Conservation (phyloP, 2,888 invertebrate genomes). For the Dryobotodes eremita region DNA sequence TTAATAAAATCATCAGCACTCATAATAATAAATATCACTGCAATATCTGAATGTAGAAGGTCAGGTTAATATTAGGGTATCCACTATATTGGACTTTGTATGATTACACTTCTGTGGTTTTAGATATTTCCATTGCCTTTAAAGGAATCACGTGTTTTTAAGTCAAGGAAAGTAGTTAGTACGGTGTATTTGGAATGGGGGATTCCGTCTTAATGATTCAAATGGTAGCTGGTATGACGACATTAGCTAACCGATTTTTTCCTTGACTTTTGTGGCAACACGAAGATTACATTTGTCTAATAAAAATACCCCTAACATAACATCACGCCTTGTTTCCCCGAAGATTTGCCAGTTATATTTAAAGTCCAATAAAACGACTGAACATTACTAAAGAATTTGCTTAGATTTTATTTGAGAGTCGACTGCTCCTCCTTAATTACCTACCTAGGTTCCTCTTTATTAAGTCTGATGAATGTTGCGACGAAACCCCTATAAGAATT, state of each 20-base stretch:
- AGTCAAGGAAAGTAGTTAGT: background rate
- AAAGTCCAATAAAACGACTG: background rate
- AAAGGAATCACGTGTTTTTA: conserved; percentile 3
- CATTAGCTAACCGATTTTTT: background rate
- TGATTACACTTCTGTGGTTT: background rate
- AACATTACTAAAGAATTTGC: background rate
- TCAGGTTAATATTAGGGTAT: background rate
- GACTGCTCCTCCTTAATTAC: background rate
- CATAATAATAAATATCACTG: background rate
- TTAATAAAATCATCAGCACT: background rate
- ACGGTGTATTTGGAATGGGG: conserved; percentile 14
- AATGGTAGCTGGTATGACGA: background rate
- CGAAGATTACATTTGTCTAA: background rate
- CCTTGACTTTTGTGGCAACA: background rate
- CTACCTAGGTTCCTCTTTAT: background rate
- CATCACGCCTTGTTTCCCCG: background rate
- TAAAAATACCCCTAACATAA: background rate
- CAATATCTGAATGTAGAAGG: background rate
- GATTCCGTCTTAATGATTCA: conserved; percentile 24
- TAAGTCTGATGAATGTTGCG: background rate
- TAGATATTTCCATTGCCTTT: background rate
- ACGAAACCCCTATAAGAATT: background rate
- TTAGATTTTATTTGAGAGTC: background rate
- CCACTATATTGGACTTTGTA: background rate
- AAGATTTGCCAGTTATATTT: background rate